These are phyloP conservation scores for Vanessa atalanta DNA, from an alignment of 1,140 invertebrate species.

Conservation along the genomic window DNA sequence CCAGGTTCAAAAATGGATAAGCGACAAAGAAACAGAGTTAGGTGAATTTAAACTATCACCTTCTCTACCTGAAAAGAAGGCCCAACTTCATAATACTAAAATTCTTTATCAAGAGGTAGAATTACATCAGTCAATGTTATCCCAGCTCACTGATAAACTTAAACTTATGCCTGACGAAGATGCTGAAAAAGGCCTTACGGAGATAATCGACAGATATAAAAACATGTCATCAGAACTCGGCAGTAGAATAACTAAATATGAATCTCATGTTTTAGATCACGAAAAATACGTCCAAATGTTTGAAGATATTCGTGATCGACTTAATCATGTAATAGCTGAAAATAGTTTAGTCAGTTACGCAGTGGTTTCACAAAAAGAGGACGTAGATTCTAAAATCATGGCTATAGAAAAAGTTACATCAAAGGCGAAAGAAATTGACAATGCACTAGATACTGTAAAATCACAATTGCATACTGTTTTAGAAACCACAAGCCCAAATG, in stretches of 20 bases:
- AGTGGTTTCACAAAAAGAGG: conserved; percentile 86
- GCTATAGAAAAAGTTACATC: conserved; percentile 89
- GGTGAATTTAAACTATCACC: conserved; percentile 86
- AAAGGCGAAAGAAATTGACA: conserved; percentile 87
- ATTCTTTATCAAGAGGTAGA: conserved; percentile 90
- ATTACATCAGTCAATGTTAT: conserved; percentile 88
- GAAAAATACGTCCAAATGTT: conserved; percentile 90
- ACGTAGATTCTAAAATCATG: conserved; percentile 86
- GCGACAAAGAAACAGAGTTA: conserved; percentile 86
- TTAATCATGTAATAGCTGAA: conserved; percentile 86
- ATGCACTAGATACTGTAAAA: conserved; percentile 86
- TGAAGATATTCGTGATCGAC: conserved; percentile 87
- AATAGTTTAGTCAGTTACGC: conserved; percentile 85
- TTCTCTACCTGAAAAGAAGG: conserved; percentile 91
- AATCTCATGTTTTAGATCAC: conserved; percentile 89
- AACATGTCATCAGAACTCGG: conserved; percentile 85
- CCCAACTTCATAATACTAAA: conserved; percentile 88
- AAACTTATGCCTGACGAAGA: conserved; percentile 88
- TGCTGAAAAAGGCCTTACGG: conserved; percentile 85
- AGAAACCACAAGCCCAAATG: conserved; percentile 88
- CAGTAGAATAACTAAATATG: conserved; percentile 84
- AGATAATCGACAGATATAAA: conserved; percentile 86
- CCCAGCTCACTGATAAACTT: conserved; percentile 89
- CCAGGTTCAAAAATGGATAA: conserved; percentile 91
- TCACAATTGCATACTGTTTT: conserved; percentile 87